Evolutionary conservation across 2,797 vertebrate species (phyloP), one percentile per base, ranked within the genome.

Genomic region (Chelonia mydas): DNA sequence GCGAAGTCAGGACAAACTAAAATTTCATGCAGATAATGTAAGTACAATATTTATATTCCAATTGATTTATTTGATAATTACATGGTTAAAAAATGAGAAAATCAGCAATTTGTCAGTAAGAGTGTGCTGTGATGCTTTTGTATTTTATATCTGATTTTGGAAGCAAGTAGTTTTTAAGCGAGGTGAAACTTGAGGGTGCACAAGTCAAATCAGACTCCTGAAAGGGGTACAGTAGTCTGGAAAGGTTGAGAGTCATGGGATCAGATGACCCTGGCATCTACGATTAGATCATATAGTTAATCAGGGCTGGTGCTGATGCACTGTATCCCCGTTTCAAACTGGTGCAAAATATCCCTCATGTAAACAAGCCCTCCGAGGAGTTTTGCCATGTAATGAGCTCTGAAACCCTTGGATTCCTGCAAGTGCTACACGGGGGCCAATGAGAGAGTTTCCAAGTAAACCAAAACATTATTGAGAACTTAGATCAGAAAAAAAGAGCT

Each of bases 391-490:
- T 65, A 3, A 86, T 90, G 5, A 84, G 59, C 82, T 61, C 55
- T 0, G 1, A 94, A 57, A 84, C 78, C 74, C 65, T 74, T 91
- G 74, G 68, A 6, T 74, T 94, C 41, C 10, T n/a, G 68, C 51
- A 54, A 76, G 95, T 93, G 37, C 81, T 93, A 92, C 33, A 6
- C 23, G 31, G 33, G 51, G 80, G 61, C 83, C 45, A 92, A 89
- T 33, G 90, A 91, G 96, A 95, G 5, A 50, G 89, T 88, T 27
- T 92, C 95, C 94, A 90, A 79, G 83, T 88, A 93, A 93, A 3
- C 49, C 65, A 68, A 68, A 37, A 21, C 5, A 68, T 16, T 61
- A 31, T 5, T 1, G 7, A 92, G 7, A 15, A 54, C 9, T 54
- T 82, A 49, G 68, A 54, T 49, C 78, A 94, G 78, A 54, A 50